Conservation (phyloP, 2,888 invertebrate species). For the Thymelicus acteon region DNA sequence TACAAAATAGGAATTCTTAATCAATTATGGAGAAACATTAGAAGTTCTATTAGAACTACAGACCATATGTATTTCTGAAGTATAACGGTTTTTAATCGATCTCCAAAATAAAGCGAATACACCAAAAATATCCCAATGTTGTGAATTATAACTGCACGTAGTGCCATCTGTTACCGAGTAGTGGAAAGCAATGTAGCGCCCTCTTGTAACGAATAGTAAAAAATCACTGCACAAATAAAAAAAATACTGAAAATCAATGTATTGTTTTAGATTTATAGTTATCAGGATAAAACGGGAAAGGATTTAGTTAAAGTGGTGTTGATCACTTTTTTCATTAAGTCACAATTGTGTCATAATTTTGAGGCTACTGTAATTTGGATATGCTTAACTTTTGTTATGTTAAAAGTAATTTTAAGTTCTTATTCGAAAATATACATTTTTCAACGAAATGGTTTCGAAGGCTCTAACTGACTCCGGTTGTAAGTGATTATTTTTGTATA, state of each 20-base stretch:
- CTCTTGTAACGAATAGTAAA: neutral
- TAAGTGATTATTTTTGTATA: neutral
- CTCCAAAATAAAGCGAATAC: neutral
- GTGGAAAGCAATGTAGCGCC: neutral
- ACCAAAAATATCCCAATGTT: neutral
- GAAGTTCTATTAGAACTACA: neutral
- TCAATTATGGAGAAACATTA: no score
- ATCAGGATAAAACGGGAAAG: neutral
- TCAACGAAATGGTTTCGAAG: constrained; percentile 7
- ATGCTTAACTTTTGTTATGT: constrained; percentile 28
- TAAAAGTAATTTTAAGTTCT: constrained; percentile 23
- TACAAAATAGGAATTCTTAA: no score
- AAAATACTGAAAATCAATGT: neutral
- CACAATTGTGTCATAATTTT: constrained; percentile 45
- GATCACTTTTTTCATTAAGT: neutral
- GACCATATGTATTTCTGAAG: neutral
- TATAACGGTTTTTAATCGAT: neutral
- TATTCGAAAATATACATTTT: neutral
- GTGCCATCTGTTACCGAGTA: constrained; percentile 2
- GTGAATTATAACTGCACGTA: neutral
- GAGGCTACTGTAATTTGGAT: constrained; percentile 44
- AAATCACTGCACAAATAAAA: neutral
- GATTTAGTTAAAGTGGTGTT: neutral
- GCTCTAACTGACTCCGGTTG: neutral
- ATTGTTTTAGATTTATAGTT: neutral